Evolutionary conservation across 2,888 invertebrate species (phyloP), one percentile per base, ranked within the genome.

Genomic region (Pediacus dermestoides): DNA sequence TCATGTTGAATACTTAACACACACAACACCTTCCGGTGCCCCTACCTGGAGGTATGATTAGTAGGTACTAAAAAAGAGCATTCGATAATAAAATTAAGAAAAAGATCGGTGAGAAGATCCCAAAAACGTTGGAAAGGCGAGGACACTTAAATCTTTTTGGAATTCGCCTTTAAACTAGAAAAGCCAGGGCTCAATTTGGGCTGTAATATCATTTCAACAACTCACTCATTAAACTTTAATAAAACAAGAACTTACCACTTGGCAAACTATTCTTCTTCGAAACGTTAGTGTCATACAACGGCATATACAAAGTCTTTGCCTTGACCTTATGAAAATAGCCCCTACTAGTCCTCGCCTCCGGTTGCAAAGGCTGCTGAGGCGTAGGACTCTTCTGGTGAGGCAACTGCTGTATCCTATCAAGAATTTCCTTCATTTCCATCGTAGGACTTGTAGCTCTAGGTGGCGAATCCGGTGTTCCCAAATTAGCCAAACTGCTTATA

Each of bases 361-460:
- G 60, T 52, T 38, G 25, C 6, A 23, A 16, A 16, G 36, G n/a
- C 2, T 14, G n/a, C 53, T 68, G 80, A 65, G 55, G 70, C 13
- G 57, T 40, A 13, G 66, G 66, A 44, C 63, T 64, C 35, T 63
- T 66, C 36, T 53, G 74, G 63, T 72, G 79, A 50, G 71, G 82
- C 66, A 73, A 74, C 63, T 84, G 80, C 50, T 82, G 80, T 42
- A 87, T 82, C 68, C 82, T 81, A 55, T 81, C 79, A 37, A 85
- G 74, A 14, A 87, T 75, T 53, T 87, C 86, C 33, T 80, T 75
- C 46, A 85, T 81, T 60, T 83, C 82, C 49, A 81, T 75, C 7
- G 86, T 87, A 3, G 88, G 88, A 60, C 86, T 87, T n/a, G 87
- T 88, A 2, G 87, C 85, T 53, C 82, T 78, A 0, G 88, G 88